Evolutionary conservation across 2,113 vertebrate species (phyloP), one percentile per base, ranked within the genome.

Genomic region (Heteronetta atricapilla): DNA sequence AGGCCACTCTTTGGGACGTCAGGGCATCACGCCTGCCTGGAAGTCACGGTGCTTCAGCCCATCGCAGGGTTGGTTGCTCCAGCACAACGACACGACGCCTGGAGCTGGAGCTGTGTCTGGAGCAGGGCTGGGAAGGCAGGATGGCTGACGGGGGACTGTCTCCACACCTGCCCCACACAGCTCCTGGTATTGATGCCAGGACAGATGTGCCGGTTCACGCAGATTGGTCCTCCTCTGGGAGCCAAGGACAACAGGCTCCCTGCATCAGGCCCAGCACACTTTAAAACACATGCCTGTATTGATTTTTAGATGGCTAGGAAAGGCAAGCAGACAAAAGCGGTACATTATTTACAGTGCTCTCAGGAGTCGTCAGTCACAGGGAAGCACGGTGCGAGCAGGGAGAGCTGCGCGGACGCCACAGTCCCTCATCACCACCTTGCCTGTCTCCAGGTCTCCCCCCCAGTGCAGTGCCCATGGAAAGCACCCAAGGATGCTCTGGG

Each of bases 261-360:
- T 4, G 53, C 60, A 5, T 67, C 19, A 85, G 66, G 66, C 83
- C 82, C 44, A 6, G 6, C 0, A 4, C 22, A 2, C 70, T 60
- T 14, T 34, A 13, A 46, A 74, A 36, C 83, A 67, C 36, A 26
- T 0, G 1, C 77, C 53, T 2, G 1, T 86, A 87, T 95, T 50
- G 94, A 95, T 95, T 94, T 94, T 92, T 34, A 58, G 62, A 69
- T 29, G 81, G 72, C 63, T 3, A 16, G 84, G 84, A 76, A 82
- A 62, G 93, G 89, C 93, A 66, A 89, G 94, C 96, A 84, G 91
- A 90, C 73, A 36, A 87, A 93, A 76, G 84, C 19, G 2, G 53
- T 93, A 72, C 84, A 87, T 95, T 95, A 95, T 97, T 97, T 94
- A 96, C 94, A 85, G 31, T 78, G 63, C 91, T 76, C 94, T 34